A percentile compares a stretch with the other conserved stretches of the same genome.
These are phyloP conservation scores for Lasioglossum malachurum DNA, from an alignment of 2,888 invertebrate genomes.

Conservation along the genomic window DNA sequence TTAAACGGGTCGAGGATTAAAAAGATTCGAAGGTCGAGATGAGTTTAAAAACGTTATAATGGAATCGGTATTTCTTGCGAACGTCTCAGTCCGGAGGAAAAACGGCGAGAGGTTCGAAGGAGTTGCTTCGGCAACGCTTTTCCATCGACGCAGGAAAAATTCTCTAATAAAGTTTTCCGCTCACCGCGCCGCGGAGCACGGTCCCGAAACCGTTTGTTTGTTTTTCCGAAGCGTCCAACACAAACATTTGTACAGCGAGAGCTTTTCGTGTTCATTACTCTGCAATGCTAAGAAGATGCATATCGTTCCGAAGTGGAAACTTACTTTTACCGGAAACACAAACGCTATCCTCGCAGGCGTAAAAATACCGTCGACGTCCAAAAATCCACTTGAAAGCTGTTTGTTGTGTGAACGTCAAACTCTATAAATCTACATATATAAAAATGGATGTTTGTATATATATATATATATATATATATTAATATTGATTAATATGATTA, in stretches of 20 bases:
- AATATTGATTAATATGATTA: too few species aligned
- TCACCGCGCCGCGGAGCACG: neutral
- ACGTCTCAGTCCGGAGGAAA: neutral
- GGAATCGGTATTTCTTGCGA: neutral
- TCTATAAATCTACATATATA: too few species aligned
- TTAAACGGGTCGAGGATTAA: neutral
- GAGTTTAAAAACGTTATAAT: neutral
- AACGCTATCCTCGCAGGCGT: neutral
- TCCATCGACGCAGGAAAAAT: neutral
- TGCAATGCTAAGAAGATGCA: neutral
- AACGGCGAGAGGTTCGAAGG: neutral
- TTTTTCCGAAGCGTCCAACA: constrained; percentile 4
- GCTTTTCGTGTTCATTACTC: constrained; percentile 36
- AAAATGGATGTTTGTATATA: too few species aligned
- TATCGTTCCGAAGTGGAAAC: constrained; percentile 2
- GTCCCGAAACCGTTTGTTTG: constrained; percentile 3
- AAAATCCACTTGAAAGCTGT: neutral
- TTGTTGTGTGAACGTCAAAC: neutral
- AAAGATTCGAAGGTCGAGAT: neutral
- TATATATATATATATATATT: too few species aligned
- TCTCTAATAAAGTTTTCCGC: neutral
- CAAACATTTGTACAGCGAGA: constrained; percentile 24
- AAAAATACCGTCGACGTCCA: neutral
- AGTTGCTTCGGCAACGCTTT: neutral
- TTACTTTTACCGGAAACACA: neutral